Base-by-base conservation (phyloP, 2,888 invertebrate genomes). In the Oegoconia quadripuncta region DNA sequence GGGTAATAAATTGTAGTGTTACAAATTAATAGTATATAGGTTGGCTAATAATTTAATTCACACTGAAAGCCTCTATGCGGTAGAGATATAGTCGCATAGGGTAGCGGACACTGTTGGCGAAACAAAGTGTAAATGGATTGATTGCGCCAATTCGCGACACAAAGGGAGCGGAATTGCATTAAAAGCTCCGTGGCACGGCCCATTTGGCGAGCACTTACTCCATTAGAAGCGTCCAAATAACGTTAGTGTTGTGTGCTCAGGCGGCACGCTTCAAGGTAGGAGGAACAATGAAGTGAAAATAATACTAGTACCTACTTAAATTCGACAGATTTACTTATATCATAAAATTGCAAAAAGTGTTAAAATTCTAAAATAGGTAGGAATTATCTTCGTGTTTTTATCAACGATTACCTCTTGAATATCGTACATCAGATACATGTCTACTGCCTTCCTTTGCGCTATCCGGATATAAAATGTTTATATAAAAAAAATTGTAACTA, bases 61-160 rank as follows among this genome's bases (percentile, higher is more conserved):
- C 60, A 64, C 72, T 80, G 76, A 81, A 81, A 82, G 79, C 75
- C 50, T 59, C 54, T 46, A 54, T 64, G 66, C 59, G 57, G 64
- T 60, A 57, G 50, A 46, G 52, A 49, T n/a, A n/a, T 40, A 53
- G 48, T 44, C 48, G 33, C 39, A 42, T 47, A 52, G 53, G 37
- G 39, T 50, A 47, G 41, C 51, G 51, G 48, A 50, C 65, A 61
- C 69, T 80, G 81, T 80, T 83, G 76, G 76, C 78, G 88, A 87
- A 88, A 88, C 88, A 88, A 82, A 88, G 88, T 84, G 86, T 84
- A 88, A 88, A 88, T 88, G 88, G 84, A 88, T 83, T 87, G 88
- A 88, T 88, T 87, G 88, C 78, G 74, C 75, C 88, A 88, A 88
- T 88, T 88, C 64, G 60, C 58, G 52, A 58, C 78, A 87, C 88